phyloP scores from a whole-genome alignment of 2,888 invertebrate species.

The Dilophus febrilis region DNA sequence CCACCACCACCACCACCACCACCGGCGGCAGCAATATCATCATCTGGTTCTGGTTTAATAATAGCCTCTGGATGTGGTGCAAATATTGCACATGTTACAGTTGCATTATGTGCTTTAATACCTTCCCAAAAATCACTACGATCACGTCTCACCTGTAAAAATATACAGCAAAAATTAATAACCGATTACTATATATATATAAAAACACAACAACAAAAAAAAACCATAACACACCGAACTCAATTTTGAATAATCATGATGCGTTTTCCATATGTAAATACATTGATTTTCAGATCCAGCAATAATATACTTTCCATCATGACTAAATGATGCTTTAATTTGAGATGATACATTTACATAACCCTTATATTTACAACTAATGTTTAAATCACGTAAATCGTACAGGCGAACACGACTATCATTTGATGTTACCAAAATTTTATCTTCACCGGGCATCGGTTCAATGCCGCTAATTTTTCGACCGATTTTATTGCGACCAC shows the following conservation, averaged over 20 bases:
- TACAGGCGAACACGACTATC: slow-evolving; percentile 93
- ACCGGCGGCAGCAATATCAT: slow-evolving; percentile 25
- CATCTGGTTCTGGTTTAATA: slow-evolving; percentile 50
- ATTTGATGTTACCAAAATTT: slow-evolving; percentile 92
- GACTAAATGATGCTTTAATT: slow-evolving; percentile 93
- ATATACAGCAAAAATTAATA: background rate
- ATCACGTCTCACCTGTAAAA: slow-evolving; percentile 54
- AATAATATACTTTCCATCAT: slow-evolving; percentile 92
- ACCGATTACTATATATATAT: background rate
- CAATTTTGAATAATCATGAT: slow-evolving; percentile 89
- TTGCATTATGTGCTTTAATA: slow-evolving; percentile 85
- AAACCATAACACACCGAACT: slow-evolving; percentile 44
- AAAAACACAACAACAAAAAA: background rate
- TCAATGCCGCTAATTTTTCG: slow-evolving; percentile 95
- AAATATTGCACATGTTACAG: slow-evolving; percentile 94
- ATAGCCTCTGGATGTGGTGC: slow-evolving; percentile 91
- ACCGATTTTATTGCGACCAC: slow-evolving; percentile 91
- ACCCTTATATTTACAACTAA: slow-evolving; percentile 91
- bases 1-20: too few relatives aligned
- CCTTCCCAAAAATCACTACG: slow-evolving; percentile 97
- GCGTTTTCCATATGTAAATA: slow-evolving; percentile 96
- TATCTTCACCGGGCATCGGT: slow-evolving; percentile 88
- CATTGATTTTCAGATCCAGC: slow-evolving; percentile 96
- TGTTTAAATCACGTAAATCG: slow-evolving; percentile 82
- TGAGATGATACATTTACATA: slow-evolving; percentile 91